Evolutionary conservation across 2,888 invertebrate genomes (phyloP), one percentile per base, ranked within the genome.

Genomic region (Ochropleura plecta): DNA sequence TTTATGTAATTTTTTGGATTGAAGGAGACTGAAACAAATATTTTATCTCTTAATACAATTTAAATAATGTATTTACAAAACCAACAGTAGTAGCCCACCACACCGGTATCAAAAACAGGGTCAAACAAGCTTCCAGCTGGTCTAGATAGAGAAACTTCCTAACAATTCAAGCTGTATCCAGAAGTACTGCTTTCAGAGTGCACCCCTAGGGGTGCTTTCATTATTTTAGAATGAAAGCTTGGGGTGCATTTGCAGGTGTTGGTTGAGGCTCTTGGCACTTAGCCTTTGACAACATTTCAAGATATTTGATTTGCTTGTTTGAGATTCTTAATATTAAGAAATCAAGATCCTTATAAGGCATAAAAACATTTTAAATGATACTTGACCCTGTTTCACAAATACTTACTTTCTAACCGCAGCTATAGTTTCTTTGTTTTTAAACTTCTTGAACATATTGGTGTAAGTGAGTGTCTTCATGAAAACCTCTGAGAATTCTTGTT

Each of bases 371-470:
- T 18, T 59, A 9, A 0, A 9, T 20, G 59, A 49, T 70, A 77
- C 14, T 55, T 57, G 1, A 42, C 1, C 0, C 0, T 16, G 5
- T 48, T 53, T 53, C 44, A 20, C 44, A 59, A 40, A 72, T 69
- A 94, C 96, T 94, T 96, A 99, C 99, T 98, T 99, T 97, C 99
- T 97, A 7, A 99, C 99, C 48, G 99, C 98, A 72, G 99, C 98
- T 86, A 99, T 99, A 8, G 99, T 99, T 96, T 99, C 99, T 91
- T 99, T 98, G 91, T 99, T 99, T 95, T 99, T 99, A 94, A 99
- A 99, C 93, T 99, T 99, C 78, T 99, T 98, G 93, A 99, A 99
- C 91, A 99, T 97, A 90, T 99, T 98, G 9, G 99, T 99, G 93
- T 99, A 99, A 63, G 99, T 99, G 46, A 99, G 97, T 0, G 99